Evolutionary conservation across 1,140 invertebrate species (phyloP).

Genomic region (Coelopa frigida): DNA sequence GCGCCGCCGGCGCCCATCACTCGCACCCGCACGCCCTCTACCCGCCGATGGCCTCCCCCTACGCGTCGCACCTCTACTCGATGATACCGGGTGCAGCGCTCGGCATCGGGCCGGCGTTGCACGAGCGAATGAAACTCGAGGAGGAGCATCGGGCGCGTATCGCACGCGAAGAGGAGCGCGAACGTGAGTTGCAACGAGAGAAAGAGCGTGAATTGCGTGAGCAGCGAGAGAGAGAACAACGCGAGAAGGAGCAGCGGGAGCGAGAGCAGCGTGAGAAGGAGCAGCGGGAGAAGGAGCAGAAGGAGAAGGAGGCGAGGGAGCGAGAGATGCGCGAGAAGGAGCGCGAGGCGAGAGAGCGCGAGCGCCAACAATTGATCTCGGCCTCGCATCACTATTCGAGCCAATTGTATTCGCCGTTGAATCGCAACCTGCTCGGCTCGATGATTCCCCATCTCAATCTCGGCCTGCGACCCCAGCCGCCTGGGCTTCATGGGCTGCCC

Average conservation of each 20-base stretch:
- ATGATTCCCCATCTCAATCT: constrained; percentile 40
- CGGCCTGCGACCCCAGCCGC: constrained; percentile 30
- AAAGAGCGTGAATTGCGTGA: constrained; percentile 46
- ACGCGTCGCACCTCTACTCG: constrained; percentile 51
- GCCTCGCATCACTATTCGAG: constrained; percentile 42
- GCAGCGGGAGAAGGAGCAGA: constrained; percentile 30
- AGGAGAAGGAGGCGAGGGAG: constrained; percentile 29
- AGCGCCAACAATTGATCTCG: constrained; percentile 34
- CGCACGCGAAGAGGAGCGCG: constrained; percentile 52
- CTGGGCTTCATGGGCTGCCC: constrained; percentile 26
- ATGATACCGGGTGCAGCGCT: constrained; percentile 49
- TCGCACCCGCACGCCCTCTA: constrained; percentile 41
- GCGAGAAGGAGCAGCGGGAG: constrained; percentile 41
- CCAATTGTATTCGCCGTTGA: constrained; percentile 35
- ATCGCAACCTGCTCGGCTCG: constrained; percentile 33
- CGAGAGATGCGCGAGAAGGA: constrained; percentile 27
- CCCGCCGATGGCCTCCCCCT: constrained; percentile 51
- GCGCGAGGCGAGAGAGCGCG: constrained; percentile 27
- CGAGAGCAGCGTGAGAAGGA: constrained; percentile 40
- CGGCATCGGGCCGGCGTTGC: constrained; percentile 48
- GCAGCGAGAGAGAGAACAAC: constrained; percentile 40
- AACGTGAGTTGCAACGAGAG: constrained; percentile 50
- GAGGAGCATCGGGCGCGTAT: constrained; percentile 57
- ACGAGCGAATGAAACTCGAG: constrained; percentile 60
- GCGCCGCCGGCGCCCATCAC: constrained; percentile 46